phyloP scores from a whole-genome alignment of 2,797 vertebrate genomes.

The Chelon labrosus region DNA sequence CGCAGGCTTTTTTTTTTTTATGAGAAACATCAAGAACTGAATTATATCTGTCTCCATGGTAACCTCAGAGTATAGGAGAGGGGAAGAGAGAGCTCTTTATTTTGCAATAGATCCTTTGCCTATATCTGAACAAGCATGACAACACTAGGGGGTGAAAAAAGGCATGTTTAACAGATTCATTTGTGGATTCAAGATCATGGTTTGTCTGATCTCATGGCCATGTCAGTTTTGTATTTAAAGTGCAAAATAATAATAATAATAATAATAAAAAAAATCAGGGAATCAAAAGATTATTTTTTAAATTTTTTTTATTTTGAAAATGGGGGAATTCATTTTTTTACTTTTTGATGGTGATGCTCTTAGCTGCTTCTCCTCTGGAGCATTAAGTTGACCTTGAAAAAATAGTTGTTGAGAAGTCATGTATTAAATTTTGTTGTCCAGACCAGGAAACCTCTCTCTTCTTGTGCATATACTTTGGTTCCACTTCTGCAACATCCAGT shows the following conservation, averaged over 20 bases:
- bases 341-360: not conserved
- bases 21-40: constrained; percentile 82
- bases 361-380: not conserved
- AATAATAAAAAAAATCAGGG: too few relatives aligned
- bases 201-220: constrained; percentile 35
- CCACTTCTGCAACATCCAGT: constrained; percentile 12
- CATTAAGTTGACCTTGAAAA: not conserved
- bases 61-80: constrained; percentile 77
- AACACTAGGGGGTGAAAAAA: constrained; percentile 38
- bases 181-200: constrained; percentile 31
- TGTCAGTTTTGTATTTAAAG: constrained; percentile 11
- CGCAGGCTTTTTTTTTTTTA: constrained; percentile 71
- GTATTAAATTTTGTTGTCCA: not conserved
- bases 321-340: too few relatives aligned
- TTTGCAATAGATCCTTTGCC: constrained; percentile 70
- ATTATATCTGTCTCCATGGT: constrained; percentile 84
- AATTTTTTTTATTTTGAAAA: too few relatives aligned
- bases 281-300: too few relatives aligned
- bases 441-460: not conserved
- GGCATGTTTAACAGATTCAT: constrained; percentile 48
- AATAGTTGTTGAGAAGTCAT: not conserved
- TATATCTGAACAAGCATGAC: constrained; percentile 69
- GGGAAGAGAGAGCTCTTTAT: constrained; percentile 75
- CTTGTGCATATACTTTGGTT: constrained; percentile 2
- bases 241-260: too few relatives aligned